phyloP scores from a whole-genome alignment of 2,113 vertebrate species.

The Ceyx margarethae region DNA sequence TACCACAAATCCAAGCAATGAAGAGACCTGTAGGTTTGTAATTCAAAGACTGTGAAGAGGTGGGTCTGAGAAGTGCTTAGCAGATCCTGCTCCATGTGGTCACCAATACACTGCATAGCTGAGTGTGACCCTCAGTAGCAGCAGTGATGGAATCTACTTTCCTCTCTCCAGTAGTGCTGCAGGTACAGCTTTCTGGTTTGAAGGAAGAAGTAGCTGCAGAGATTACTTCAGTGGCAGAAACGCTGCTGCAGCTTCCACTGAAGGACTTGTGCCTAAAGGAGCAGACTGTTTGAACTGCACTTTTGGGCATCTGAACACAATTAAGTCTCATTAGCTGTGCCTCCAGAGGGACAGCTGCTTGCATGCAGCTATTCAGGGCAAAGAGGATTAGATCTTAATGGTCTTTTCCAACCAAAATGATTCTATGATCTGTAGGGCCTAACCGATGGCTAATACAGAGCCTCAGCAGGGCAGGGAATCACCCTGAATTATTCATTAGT shows the following conservation, averaged over 20 bases:
- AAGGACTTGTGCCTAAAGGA: not conserved
- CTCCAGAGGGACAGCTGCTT: not conserved
- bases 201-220: not conserved
- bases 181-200: not conserved
- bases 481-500: not conserved
- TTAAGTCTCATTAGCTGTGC: not conserved
- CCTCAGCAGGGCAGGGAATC: not conserved
- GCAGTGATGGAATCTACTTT: not conserved
- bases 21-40: not conserved
- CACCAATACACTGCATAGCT: fast-evolving
- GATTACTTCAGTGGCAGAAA: not conserved
- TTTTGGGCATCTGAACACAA: not conserved
- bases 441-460: not conserved
- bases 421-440: not conserved
- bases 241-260: not conserved
- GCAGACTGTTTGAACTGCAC: not conserved
- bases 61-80: not conserved
- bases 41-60: not conserved
- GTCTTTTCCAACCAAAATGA: too few species aligned
- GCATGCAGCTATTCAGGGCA: not conserved
- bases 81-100: not conserved
- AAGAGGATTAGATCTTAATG: not conserved
- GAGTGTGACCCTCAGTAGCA: not conserved
- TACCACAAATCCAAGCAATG: not conserved
- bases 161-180: not conserved